Percentiles rank a stretch among this genome's conserved stretches.
These are phyloP conservation scores for Halcyon chelicuti DNA, from an alignment of 2,797 vertebrate species.

Conservation along the genomic window DNA sequence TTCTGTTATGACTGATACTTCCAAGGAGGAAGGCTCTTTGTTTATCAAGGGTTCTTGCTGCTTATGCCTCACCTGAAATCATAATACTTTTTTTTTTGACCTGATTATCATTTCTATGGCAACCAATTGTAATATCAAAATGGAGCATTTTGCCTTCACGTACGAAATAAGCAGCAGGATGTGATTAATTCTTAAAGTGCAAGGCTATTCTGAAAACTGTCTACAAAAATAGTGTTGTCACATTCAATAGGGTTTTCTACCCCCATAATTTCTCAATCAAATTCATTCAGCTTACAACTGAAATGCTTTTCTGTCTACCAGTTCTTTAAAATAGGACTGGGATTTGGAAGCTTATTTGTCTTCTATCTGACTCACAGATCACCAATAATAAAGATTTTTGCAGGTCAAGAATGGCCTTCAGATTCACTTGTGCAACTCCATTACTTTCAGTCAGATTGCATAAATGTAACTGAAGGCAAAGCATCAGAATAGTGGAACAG, in stretches of 20 bases:
- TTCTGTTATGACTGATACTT: not conserved
- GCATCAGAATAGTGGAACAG: not conserved
- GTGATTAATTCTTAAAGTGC: constrained; percentile 28
- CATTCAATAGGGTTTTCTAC: not conserved
- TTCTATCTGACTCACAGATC: constrained; percentile 14
- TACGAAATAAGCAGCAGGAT: not conserved
- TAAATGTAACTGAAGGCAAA: constrained; percentile 11
- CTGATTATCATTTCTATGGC: constrained; percentile 50
- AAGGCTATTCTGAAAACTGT: constrained; percentile 24
- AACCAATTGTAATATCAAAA: constrained; percentile 35
- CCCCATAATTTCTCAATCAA: constrained; percentile 29
- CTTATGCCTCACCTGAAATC: constrained; percentile 17
- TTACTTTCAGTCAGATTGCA: constrained; percentile 24
- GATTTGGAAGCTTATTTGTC: constrained; percentile 17
- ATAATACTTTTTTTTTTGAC: not conserved
- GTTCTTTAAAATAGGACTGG: not conserved
- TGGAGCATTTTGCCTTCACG: constrained; percentile 33
- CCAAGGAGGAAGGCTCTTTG: not conserved
- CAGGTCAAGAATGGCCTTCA: not conserved
- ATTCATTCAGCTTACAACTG: not conserved
- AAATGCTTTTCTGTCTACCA: constrained; percentile 29
- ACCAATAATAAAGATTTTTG: constrained; percentile 27
- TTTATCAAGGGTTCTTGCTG: not conserved
- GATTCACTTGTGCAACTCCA: not conserved
- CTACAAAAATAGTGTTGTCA: not conserved